phyloP scores from a whole-genome alignment of 2,888 invertebrate genomes.

The Temnothorax unifasciatus region DNA sequence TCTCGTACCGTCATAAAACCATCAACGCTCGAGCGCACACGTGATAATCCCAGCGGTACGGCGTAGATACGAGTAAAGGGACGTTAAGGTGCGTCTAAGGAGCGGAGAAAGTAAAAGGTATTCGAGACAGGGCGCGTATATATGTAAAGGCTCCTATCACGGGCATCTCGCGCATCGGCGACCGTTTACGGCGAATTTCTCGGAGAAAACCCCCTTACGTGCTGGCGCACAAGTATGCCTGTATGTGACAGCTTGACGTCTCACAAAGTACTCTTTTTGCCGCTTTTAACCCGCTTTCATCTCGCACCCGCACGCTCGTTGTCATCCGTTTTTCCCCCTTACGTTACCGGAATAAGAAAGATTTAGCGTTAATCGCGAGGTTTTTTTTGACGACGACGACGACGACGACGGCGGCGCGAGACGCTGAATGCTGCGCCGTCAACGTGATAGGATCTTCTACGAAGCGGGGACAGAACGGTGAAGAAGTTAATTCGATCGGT shows the following conservation, averaged over 20 bases:
- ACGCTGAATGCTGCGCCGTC: constrained; percentile 6
- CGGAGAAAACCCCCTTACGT: constrained; percentile 55
- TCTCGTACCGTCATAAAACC: constrained; percentile 31
- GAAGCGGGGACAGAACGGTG: background rate
- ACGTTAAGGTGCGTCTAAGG: constrained; percentile 19
- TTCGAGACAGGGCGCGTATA: constrained; percentile 40
- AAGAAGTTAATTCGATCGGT: constrained; percentile 57
- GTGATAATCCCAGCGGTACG: constrained; percentile 47
- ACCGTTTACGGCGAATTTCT: constrained; percentile 68
- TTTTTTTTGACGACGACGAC: constrained; percentile 66
- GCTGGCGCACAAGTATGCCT: constrained; percentile 60
- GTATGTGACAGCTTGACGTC: constrained; percentile 72
- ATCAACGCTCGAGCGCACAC: constrained; percentile 22
- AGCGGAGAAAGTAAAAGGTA: constrained; percentile 53
- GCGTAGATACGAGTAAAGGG: constrained; percentile 28
- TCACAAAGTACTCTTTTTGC: constrained; percentile 66
- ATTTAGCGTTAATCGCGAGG: constrained; percentile 78
- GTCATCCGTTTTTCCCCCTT: constrained; percentile 24
- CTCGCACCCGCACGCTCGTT: constrained; percentile 29
- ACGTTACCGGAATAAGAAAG: constrained; percentile 59
- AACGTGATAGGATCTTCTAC: constrained; percentile 2
- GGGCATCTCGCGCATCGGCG: constrained; percentile 53
- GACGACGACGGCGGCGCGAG: constrained; percentile 57
- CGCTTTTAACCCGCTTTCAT: constrained; percentile 58
- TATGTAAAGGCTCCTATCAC: constrained; percentile 30